These are phyloP conservation scores for Pteronura brasiliensis DNA, from an alignment of 2,113 vertebrate species.

Conservation along the genomic window DNA sequence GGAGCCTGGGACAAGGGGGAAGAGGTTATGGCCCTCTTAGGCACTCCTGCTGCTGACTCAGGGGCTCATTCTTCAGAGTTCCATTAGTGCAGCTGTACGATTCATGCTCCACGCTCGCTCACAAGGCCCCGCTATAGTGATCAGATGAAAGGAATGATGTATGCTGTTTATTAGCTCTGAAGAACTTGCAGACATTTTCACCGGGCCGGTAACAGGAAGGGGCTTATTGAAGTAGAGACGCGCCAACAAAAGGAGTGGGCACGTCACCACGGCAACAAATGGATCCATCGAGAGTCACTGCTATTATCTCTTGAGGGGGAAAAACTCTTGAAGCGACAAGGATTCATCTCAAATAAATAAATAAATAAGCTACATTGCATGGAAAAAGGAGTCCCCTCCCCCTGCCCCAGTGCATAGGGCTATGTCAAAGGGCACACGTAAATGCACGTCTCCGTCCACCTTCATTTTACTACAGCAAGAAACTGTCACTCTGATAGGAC, in stretches of 20 bases:
- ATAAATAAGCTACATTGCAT: conserved; percentile 77
- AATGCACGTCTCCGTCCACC: conserved; percentile 71
- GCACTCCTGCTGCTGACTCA: conserved; percentile 61
- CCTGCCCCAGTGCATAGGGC: conserved; percentile 55
- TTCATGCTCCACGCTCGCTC: conserved; percentile 77
- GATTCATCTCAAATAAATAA: conserved; percentile 86
- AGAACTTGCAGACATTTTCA: conserved; percentile 90
- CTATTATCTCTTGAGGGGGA: conserved; percentile 92
- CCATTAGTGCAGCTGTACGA: conserved; percentile 86
- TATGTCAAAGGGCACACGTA: conserved; percentile 69
- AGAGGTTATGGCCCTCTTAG: conserved; percentile 74
- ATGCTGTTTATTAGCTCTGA: conserved; percentile 89
- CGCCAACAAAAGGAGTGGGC: conserved; percentile 89
- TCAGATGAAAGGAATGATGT: conserved; percentile 89
- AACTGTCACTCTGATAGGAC: not conserved
- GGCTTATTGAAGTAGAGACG: conserved; percentile 91
- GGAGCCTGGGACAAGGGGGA: conserved; percentile 24
- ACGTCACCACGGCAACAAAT: conserved; percentile 99
- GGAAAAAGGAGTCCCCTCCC: conserved; percentile 80
- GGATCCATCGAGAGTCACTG: conserved; percentile 93
- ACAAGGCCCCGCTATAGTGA: conserved; percentile 81
- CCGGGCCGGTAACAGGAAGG: conserved; percentile 90
- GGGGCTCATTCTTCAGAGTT: conserved; percentile 79
- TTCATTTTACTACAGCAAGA: not conserved
- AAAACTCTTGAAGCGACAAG: conserved; percentile 94